phyloP scores from a whole-genome alignment of 2,797 vertebrate species.

The Hylomyscus alleni region DNA sequence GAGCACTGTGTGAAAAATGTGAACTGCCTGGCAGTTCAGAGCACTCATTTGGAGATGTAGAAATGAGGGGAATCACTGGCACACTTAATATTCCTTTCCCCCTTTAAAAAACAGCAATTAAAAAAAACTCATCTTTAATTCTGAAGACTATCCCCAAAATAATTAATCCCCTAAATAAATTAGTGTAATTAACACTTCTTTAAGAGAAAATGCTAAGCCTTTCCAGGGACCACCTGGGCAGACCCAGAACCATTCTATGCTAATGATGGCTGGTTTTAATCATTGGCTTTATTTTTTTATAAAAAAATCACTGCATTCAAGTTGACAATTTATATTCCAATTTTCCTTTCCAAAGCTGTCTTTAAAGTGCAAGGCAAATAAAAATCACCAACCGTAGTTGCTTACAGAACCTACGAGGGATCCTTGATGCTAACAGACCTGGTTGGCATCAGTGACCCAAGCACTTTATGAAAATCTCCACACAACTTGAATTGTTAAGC shows the following conservation, averaged over 20 bases:
- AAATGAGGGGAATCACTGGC: background rate
- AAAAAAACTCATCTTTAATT: slow-evolving; percentile 65
- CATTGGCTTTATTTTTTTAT: slow-evolving; percentile 54
- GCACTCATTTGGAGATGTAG: background rate
- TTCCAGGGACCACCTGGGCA: slow-evolving; percentile 81
- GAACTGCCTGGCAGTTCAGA: background rate
- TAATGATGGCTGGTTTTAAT: slow-evolving; percentile 81
- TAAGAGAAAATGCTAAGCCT: slow-evolving; percentile 66
- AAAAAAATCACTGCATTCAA: slow-evolving; percentile 76
- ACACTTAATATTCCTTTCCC: background rate
- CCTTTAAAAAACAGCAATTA: slow-evolving; percentile 37
- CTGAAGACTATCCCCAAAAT: slow-evolving; percentile 59
- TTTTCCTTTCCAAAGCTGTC: slow-evolving; percentile 76
- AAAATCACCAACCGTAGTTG: slow-evolving; percentile 74
- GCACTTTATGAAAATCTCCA: slow-evolving; percentile 80
- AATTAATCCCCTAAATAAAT: slow-evolving; percentile 72
- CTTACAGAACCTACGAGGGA: slow-evolving; percentile 74
- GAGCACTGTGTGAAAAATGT: background rate
- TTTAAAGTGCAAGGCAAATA: slow-evolving; percentile 79
- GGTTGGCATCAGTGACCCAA: slow-evolving; percentile 75
- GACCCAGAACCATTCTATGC: slow-evolving; percentile 67
- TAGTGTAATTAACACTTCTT: slow-evolving; percentile 68
- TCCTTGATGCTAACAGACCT: slow-evolving; percentile 75
- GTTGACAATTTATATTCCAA: slow-evolving; percentile 80
- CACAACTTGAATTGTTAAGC: slow-evolving; percentile 71